Evolutionary conservation across 2,113 vertebrate genomes (phyloP).

Genomic region (Otis tarda): DNA sequence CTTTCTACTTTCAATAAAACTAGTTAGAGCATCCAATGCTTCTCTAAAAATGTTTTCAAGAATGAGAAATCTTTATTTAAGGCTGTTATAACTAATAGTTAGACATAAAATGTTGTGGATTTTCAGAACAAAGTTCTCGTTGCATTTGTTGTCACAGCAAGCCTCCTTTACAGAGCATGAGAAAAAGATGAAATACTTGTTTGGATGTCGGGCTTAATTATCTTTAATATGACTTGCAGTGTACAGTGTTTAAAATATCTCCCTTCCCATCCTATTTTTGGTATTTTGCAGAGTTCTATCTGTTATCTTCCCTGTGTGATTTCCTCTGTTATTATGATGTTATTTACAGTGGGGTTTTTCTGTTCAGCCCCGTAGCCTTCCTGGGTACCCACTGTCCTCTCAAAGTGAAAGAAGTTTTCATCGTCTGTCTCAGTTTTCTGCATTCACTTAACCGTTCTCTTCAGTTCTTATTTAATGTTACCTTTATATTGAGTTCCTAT

Average conservation of each 20-base stretch:
- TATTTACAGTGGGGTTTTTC: not conserved
- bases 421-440: not conserved
- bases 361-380: not conserved
- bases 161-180: not conserved
- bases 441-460: not conserved
- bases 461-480: rapidly evolving
- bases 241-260: not conserved
- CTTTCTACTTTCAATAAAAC: not conserved
- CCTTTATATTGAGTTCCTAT: not conserved
- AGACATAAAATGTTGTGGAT: not conserved
- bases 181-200: not conserved
- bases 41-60: not conserved
- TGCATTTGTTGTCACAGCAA: not conserved
- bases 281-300: not conserved
- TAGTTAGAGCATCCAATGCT: not conserved
- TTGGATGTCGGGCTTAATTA: not conserved
- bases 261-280: not conserved
- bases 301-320: not conserved
- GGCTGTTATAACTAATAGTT: rapidly evolving
- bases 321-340: not conserved
- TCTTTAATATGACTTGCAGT: not conserved
- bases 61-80: not conserved
- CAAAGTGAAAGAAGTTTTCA: not conserved
- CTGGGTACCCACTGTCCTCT: not conserved
- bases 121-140: not conserved